Evolutionary conservation across 2,113 vertebrate species (phyloP).

Genomic region (Etia nguti): DNA sequence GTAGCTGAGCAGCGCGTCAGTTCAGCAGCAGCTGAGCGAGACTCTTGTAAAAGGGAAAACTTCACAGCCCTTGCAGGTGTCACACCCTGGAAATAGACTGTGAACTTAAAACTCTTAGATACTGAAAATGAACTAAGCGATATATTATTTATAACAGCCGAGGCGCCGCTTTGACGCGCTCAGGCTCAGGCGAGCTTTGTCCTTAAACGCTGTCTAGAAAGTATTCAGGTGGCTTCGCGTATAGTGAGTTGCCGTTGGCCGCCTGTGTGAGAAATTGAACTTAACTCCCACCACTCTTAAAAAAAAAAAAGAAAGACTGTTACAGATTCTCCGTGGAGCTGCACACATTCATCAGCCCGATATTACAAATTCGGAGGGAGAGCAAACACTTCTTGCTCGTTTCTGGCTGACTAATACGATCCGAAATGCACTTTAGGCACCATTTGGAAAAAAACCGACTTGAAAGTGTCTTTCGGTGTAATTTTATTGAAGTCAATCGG

Average conservation of each 20-base stretch:
- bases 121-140: slow-evolving; percentile 9
- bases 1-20: neutral
- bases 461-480: neutral
- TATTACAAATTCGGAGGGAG: neutral
- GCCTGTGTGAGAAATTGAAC: neutral
- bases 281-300: neutral
- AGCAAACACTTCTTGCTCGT: neutral
- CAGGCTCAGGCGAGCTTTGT: neutral
- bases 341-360: neutral
- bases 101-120: slow-evolving; percentile 10
- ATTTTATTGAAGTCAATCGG: neutral
- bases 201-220: neutral
- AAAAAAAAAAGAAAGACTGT: neutral
- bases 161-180: neutral
- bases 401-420: neutral
- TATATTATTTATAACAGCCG: slow-evolving; percentile 25
- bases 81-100: slow-evolving; percentile 36
- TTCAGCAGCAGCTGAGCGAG: neutral
- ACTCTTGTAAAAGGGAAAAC: neutral
- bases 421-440: neutral
- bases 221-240: neutral
- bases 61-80: slow-evolving; percentile 18
- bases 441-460: neutral
- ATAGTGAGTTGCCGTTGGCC: neutral
- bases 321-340: neutral